Base-by-base conservation (phyloP, 1,140 invertebrate genomes). In the Antheraea mylitta region DNA sequence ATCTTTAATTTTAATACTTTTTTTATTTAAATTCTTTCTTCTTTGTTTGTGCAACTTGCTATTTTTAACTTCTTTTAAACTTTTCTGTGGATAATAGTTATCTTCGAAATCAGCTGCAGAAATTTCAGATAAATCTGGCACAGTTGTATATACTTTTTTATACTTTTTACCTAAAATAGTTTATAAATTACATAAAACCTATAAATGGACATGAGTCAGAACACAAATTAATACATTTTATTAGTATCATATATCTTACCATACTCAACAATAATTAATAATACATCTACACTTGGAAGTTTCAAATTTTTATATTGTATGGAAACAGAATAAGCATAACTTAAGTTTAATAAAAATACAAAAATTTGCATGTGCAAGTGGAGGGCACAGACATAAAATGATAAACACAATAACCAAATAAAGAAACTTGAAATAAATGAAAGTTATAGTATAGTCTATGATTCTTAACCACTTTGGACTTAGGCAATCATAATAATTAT, bases 161-260 rank as follows among this genome's bases (percentile, higher is more conserved):
- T 66, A 58, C 72, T 74, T 71, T 74, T 76, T 81, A 78, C 83
- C 87, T 90, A 84, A 83, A 89, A 89, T 69, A 58, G 45, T 71
- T 73, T 75, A 71, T 38, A 70, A 59, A 69, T 67, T 73, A 67
- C 59, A 66, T 42, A 60, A 62, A 13, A 37, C 61, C 61, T 62
- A 62, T 37, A 13, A 53, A 16, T 6, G 45, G 45, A 53, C 45
- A 53, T 6, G 16, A 9, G 11, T 42, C 0, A 9, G 45, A 0
- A 53, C 1, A 53, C 16, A 10, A 0, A 53, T 53, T 16, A 42
- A 42, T 11, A 42, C 11, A 42, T 42, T 42, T 3, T 42, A 42
- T 42, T 42, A 42, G 11, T 42, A 42, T 42, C 2, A 42, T 11
- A 42, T 42, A 10, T 53, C 11, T 0, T 0, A 53, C 7, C 0